phyloP scores from a whole-genome alignment of 2,888 invertebrate genomes.

The Eupithecia tripunctaria region DNA sequence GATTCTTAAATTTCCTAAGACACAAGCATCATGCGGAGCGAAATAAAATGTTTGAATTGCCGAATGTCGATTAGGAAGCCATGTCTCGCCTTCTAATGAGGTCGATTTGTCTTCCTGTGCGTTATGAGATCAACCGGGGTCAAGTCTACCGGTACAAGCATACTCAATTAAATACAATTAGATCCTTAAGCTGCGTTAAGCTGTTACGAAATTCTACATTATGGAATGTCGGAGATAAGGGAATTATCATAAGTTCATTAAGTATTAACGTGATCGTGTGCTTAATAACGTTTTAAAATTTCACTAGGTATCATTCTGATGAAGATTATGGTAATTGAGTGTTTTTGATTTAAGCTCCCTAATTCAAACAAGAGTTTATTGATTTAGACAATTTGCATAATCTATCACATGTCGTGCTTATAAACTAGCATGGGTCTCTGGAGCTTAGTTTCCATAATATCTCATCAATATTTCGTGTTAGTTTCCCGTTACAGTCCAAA shows the following conservation, averaged over 20 bases:
- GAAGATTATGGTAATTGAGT: slow-evolving; percentile 40
- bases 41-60: slow-evolving; percentile 67
- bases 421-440: slow-evolving; percentile 9
- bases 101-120: slow-evolving; percentile 72
- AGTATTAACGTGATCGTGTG: slow-evolving; percentile 42
- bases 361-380: slow-evolving; percentile 24
- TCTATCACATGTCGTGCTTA: slow-evolving; percentile 12
- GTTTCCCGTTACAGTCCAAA: slow-evolving; percentile 6
- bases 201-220: slow-evolving; percentile 48
- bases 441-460: background rate
- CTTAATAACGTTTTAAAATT: slow-evolving; percentile 38
- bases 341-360: slow-evolving; percentile 30
- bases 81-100: slow-evolving; percentile 73
- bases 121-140: slow-evolving; percentile 78
- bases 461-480: background rate
- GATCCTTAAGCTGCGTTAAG: slow-evolving; percentile 54
- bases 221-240: slow-evolving; percentile 41
- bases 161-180: slow-evolving; percentile 76
- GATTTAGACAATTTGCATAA: slow-evolving; percentile 26
- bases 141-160: slow-evolving; percentile 72
- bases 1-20: slow-evolving; percentile 48
- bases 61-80: slow-evolving; percentile 73
- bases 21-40: slow-evolving; percentile 53
- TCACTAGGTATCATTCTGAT: slow-evolving; percentile 30
- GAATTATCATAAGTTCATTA: slow-evolving; percentile 45